Conservation (phyloP, 2,113 vertebrate genomes). For the Ibidorhyncha struthersii region DNA sequence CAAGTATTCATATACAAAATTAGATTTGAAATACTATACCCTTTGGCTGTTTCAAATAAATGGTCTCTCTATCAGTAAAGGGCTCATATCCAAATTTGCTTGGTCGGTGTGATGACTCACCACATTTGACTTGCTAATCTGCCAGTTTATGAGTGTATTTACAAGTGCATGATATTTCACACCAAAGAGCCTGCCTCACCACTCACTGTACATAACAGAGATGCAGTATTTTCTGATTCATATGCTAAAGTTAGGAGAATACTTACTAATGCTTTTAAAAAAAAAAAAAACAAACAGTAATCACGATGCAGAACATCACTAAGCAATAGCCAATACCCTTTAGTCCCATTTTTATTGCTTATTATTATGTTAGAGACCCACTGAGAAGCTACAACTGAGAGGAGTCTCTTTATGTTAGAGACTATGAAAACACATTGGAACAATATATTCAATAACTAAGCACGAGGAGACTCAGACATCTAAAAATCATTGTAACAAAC, state of each 20-base stretch:
- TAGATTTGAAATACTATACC: neutral
- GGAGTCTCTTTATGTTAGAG: neutral
- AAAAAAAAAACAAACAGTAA: neutral
- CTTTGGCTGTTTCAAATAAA: neutral
- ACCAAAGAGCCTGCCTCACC: neutral
- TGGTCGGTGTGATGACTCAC: slow-evolving; percentile 33
- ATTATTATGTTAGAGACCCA: neutral
- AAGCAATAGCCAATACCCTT: neutral
- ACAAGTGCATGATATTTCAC: slow-evolving; percentile 15
- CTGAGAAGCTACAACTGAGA: neutral
- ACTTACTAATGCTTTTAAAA: neutral
- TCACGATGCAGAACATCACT: neutral
- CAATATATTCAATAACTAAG: neutral
- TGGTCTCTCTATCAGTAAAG: neutral
- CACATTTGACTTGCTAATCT: slow-evolving; percentile 46
- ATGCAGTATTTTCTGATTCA: slow-evolving; percentile 4
- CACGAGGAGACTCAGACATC: neutral
- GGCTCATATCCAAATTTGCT: neutral
- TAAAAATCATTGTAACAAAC: neutral
- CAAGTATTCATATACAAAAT: neutral
- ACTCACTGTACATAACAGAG: neutral
- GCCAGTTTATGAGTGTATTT: neutral
- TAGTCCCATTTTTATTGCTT: neutral
- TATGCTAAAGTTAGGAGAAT: neutral
- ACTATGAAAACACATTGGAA: neutral